Percentiles rank a stretch among this genome's conserved stretches.
phyloP scores from a whole-genome alignment of 2,797 vertebrate species.

The Pangasius sanitwongsei region DNA sequence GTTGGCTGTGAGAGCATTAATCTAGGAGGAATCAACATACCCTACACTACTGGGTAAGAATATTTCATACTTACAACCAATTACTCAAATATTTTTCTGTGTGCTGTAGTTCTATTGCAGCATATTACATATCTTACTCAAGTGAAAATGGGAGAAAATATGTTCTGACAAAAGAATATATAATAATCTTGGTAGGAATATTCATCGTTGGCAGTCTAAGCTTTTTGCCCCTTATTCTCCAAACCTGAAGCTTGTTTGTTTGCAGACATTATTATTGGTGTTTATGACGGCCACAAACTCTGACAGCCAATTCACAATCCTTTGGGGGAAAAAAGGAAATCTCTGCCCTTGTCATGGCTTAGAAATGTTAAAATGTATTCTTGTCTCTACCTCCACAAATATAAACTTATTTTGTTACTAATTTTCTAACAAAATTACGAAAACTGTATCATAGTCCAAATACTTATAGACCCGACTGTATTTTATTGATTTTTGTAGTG shows the following conservation, averaged over 20 bases:
- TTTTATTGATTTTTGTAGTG: too few relatives aligned
- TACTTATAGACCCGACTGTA: too few relatives aligned
- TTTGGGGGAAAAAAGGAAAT: neutral
- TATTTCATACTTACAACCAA: neutral
- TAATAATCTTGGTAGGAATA: neutral
- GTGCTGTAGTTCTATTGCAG: neutral
- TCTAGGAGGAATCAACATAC: conserved; percentile 98
- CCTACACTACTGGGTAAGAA: conserved; percentile 82
- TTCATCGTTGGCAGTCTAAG: neutral
- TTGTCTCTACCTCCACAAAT: too few relatives aligned
- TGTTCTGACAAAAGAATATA: neutral
- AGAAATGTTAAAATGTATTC: too few relatives aligned
- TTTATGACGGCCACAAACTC: too few relatives aligned
- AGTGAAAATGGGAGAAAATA: neutral
- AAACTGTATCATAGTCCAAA: too few relatives aligned
- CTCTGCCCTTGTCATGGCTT: neutral
- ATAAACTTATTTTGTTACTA: too few relatives aligned
- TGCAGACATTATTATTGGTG: too few relatives aligned
- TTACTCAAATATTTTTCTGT: neutral
- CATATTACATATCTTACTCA: neutral
- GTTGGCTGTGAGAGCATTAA: conserved; percentile 99
- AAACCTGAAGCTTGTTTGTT: too few relatives aligned
- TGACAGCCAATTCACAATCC: too few relatives aligned
- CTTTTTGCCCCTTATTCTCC: neutral
- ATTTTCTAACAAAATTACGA: too few relatives aligned